Percentiles rank a stretch among this genome's conserved stretches.
phyloP scores from a whole-genome alignment of 2,113 vertebrate species.

The Pterocles burchelli region DNA sequence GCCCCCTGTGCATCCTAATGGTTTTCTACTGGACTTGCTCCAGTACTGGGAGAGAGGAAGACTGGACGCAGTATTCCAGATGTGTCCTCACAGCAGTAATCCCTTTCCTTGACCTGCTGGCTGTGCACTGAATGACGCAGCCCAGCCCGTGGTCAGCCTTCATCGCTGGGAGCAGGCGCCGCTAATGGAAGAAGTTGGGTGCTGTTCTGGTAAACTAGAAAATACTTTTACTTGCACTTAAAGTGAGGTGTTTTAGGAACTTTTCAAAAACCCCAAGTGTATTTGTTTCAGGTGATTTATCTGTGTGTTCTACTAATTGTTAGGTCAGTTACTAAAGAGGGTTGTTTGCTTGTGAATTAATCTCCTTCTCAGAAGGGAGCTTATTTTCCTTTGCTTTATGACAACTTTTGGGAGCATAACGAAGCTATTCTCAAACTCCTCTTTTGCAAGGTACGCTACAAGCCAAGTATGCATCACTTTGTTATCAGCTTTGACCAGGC shows the following conservation, averaged over 20 bases:
- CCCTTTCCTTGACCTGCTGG: not conserved
- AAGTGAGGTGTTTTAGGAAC: not conserved
- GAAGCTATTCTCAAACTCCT: not conserved
- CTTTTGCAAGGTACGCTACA: not conserved
- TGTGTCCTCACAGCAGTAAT: not conserved
- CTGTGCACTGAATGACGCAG: rapidly evolving
- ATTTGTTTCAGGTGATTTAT: not conserved
- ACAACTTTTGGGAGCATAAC: not conserved
- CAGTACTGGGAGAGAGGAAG: not conserved
- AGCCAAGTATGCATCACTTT: not conserved
- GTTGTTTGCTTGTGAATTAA: not conserved
- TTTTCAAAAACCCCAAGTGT: not conserved
- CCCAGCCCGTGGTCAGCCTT: not conserved
- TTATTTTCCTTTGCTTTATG: not conserved
- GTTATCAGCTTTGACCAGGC: not conserved
- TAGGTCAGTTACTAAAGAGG: not conserved
- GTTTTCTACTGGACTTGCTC: constrained; percentile 14
- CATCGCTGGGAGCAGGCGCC: rapidly evolving
- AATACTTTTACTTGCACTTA: not conserved
- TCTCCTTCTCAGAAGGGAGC: not conserved
- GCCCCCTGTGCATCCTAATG: not conserved
- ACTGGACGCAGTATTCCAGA: not conserved
- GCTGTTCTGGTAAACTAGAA: not conserved
- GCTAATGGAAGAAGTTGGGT: not conserved
- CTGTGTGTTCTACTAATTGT: not conserved